Evolutionary conservation across 2,113 vertebrate genomes (phyloP).

Genomic region (Cercocebus atys): DNA sequence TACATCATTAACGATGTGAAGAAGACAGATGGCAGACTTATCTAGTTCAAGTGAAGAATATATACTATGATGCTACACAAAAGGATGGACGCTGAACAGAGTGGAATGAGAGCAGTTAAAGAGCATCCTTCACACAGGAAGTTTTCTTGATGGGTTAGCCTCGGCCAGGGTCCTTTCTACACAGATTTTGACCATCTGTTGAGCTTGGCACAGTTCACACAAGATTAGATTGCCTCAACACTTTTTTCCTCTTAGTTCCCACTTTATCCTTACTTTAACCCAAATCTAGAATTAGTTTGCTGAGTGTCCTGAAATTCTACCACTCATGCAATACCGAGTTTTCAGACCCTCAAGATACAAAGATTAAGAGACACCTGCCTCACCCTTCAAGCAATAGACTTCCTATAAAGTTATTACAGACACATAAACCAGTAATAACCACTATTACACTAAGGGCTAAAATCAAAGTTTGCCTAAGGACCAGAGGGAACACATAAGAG

Average conservation of each 20-base stretch:
- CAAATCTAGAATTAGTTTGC: not conserved
- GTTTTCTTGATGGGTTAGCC: not conserved
- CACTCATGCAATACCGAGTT: not conserved
- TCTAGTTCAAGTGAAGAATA: not conserved
- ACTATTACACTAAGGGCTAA: not conserved
- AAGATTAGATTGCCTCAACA: not conserved
- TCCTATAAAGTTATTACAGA: not conserved
- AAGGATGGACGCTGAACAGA: not conserved
- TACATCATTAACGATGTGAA: not conserved
- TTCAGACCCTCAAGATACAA: not conserved
- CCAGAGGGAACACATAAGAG: not conserved
- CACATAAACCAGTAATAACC: not conserved
- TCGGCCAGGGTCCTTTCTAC: not conserved
- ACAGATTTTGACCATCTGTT: not conserved
- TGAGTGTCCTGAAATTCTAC: not conserved
- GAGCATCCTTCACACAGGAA: not conserved
- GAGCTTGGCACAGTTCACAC: not conserved
- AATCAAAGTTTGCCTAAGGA: not conserved
- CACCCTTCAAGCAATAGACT: not conserved
- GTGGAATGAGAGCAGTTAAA: not conserved
- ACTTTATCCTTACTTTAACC: conserved; percentile 1
- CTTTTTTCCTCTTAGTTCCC: not conserved
- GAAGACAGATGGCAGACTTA: not conserved
- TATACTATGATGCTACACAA: not conserved
- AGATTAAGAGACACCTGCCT: not conserved